Evolutionary conservation across 2,113 vertebrate species (phyloP).

Genomic region (Cochlearius cochlearius): DNA sequence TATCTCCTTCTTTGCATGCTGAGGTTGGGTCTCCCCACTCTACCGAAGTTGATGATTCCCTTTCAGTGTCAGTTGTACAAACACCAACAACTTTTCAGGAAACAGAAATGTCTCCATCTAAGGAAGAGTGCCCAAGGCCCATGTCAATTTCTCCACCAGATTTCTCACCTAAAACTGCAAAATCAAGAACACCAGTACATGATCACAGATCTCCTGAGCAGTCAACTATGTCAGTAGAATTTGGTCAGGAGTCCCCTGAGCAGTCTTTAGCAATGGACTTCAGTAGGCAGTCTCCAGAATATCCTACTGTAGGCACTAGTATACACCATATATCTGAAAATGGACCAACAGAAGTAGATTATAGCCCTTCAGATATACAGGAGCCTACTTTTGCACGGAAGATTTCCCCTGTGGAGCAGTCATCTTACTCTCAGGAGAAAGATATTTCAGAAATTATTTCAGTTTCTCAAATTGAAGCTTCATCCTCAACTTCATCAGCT

Average conservation of each 20-base stretch:
- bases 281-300: slow-evolving; percentile 92
- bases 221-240: slow-evolving; percentile 87
- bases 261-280: slow-evolving; percentile 93
- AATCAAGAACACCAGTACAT: slow-evolving; percentile 78
- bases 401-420: slow-evolving; percentile 75
- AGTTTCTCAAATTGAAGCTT: slow-evolving; percentile 89
- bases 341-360: slow-evolving; percentile 93
- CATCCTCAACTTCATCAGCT: slow-evolving; percentile 90
- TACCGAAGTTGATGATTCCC: slow-evolving; percentile 96
- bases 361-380: slow-evolving; percentile 83
- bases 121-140: slow-evolving; percentile 91
- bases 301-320: slow-evolving; percentile 70
- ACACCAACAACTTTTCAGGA: slow-evolving; percentile 93
- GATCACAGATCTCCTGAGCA: slow-evolving; percentile 88
- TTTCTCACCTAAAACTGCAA: slow-evolving; percentile 88
- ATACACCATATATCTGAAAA: slow-evolving; percentile 88
- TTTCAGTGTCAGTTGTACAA: slow-evolving; percentile 95
- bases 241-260: slow-evolving; percentile 89
- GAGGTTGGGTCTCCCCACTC: slow-evolving; percentile 96
- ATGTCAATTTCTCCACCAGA: slow-evolving; percentile 98
- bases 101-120: slow-evolving; percentile 90
- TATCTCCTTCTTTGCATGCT: slow-evolving; percentile 93
- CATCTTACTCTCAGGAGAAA: slow-evolving; percentile 80
- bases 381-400: slow-evolving; percentile 74
- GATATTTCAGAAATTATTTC: slow-evolving; percentile 83